Conservation (phyloP, 2,888 invertebrate genomes). For the Thera britannica region DNA sequence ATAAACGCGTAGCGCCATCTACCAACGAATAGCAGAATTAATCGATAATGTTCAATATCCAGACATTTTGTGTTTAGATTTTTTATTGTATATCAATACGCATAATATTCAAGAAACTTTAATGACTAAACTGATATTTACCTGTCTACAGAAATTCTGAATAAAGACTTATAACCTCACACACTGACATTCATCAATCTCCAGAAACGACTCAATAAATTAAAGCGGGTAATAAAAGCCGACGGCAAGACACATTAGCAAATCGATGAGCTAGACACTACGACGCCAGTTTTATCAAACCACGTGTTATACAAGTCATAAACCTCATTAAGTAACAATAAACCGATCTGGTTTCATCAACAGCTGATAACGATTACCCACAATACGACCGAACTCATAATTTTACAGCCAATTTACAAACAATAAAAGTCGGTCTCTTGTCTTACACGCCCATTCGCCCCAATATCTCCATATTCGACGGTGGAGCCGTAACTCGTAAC, state of each 20-base stretch:
- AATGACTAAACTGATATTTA: background rate
- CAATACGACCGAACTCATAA: constrained; percentile 83
- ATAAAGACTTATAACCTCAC: constrained; percentile 27
- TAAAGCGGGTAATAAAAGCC: constrained; percentile 40
- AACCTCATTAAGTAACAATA: constrained; percentile 69
- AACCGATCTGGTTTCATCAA: constrained; percentile 78
- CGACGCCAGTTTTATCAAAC: constrained; percentile 62
- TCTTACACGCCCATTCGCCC: constrained; percentile 81
- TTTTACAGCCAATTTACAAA: constrained; percentile 86
- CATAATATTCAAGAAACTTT: too few species aligned
- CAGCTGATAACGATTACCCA: constrained; percentile 82
- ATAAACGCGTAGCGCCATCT: constrained; percentile 60
- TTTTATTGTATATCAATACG: background rate
- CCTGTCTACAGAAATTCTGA: constrained; percentile 9
- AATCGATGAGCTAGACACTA: constrained; percentile 57
- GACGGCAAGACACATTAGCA: constrained; percentile 53
- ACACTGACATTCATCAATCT: constrained; percentile 39
- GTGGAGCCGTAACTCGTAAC: constrained; percentile 76
- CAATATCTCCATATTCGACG: constrained; percentile 82
- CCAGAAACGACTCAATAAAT: constrained; percentile 37
- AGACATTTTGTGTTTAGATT: background rate
- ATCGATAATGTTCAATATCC: constrained; percentile 5
- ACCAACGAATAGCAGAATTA: constrained; percentile 54
- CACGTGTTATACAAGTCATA: constrained; percentile 54
- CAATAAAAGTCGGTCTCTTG: constrained; percentile 84